Conservation (phyloP, 2,888 invertebrate species). For the Rugalucina vietnamica region DNA sequence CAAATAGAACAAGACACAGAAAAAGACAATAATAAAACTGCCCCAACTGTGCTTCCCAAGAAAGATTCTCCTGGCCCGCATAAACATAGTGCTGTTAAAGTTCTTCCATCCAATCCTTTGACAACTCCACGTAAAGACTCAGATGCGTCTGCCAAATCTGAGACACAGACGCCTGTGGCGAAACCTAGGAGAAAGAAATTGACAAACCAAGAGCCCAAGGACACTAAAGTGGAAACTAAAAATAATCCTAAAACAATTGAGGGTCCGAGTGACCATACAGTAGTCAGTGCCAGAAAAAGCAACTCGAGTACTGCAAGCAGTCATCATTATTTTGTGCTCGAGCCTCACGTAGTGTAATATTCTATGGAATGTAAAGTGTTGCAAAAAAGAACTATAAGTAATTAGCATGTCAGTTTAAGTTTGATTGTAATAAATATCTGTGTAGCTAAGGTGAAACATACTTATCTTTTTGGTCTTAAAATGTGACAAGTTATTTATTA, state of each 20-base stretch:
- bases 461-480: too few relatives aligned
- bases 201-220: neutral
- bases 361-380: neutral
- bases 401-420: too few relatives aligned
- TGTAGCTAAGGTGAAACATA: too few relatives aligned
- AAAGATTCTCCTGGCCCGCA: neutral
- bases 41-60: neutral
- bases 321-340: constrained; percentile 61
- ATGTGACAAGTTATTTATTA: too few relatives aligned
- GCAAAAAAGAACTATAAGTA: too few relatives aligned
- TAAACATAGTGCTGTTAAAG: constrained; percentile 33
- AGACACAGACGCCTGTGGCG: neutral
- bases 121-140: neutral
- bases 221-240: neutral
- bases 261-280: constrained; percentile 36
- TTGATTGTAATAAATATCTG: too few relatives aligned
- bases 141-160: neutral
- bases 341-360: constrained; percentile 24
- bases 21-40: neutral
- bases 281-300: constrained; percentile 29
- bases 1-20: constrained; percentile 24
- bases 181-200: constrained; percentile 23
- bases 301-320: constrained; percentile 39
- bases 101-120: constrained; percentile 48
- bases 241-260: neutral